These are phyloP conservation scores for Diphyllodes magnificus DNA, from an alignment of 2,113 vertebrate genomes.

Conservation along the genomic window DNA sequence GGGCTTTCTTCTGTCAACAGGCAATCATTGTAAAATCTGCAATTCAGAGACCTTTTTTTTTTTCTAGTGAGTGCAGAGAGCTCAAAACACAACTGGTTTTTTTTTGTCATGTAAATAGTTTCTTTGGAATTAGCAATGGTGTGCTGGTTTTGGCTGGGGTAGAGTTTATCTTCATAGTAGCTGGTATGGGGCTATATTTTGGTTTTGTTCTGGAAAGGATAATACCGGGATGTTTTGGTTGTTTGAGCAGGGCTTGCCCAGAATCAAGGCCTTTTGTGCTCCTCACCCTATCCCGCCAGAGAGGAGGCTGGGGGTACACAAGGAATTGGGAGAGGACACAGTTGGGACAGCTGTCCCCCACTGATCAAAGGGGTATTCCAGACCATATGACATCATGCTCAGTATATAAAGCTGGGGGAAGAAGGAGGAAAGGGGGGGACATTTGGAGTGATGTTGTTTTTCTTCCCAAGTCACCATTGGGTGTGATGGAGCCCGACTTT, in stretches of 20 bases:
- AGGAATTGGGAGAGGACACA: not conserved
- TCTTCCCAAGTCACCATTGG: not conserved
- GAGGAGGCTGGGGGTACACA: too few species aligned
- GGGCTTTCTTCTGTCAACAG: not conserved
- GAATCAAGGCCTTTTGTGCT: not conserved
- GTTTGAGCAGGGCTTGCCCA: not conserved
- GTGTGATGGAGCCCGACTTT: rapidly evolving
- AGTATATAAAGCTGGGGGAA: not conserved
- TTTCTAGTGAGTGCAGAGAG: not conserved
- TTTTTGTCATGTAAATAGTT: not conserved
- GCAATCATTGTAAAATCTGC: not conserved
- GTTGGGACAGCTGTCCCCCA: not conserved
- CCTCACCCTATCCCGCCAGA: rapidly evolving
- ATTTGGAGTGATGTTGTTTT: not conserved
- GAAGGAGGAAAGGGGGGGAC: not conserved
- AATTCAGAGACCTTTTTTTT: not conserved
- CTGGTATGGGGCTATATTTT: not conserved
- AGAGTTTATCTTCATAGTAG: not conserved
- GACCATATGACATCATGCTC: not conserved
- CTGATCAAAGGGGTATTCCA: not conserved
- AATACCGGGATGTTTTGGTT: not conserved
- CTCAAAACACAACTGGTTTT: not conserved
- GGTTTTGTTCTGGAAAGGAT: not conserved
- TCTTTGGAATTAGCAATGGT: not conserved
- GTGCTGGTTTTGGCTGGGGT: not conserved